Conservation (phyloP, 2,797 vertebrate species). For the Eupleurogrammus muticus region DNA sequence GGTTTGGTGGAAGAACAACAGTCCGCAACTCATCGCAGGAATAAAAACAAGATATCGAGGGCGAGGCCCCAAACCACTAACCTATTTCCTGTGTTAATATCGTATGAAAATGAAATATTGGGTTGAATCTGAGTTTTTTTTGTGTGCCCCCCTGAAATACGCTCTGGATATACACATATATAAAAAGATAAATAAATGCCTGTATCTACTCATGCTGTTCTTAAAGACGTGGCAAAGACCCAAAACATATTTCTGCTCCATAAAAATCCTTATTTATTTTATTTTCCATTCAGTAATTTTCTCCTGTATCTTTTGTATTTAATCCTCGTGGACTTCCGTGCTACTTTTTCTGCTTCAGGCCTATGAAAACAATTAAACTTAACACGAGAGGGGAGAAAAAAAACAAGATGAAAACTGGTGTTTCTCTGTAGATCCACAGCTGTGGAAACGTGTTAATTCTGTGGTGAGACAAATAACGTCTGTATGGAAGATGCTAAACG, state of each 20-base stretch:
- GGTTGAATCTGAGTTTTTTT: conserved; percentile 40
- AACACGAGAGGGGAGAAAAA: background rate
- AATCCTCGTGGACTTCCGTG: background rate
- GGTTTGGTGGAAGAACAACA: conserved; percentile 56
- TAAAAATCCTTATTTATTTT: too few relatives aligned
- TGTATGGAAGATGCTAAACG: too few relatives aligned
- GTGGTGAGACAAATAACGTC: too few relatives aligned
- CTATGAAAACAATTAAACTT: background rate
- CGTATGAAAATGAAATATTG: conserved; percentile 43
- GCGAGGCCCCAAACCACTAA: conserved; percentile 19
- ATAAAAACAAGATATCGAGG: conserved; percentile 53
- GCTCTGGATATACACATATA: background rate
- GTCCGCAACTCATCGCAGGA: conserved; percentile 54
- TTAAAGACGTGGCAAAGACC: background rate
- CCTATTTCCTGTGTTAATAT: conserved; percentile 51
- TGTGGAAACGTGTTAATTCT: too few relatives aligned
- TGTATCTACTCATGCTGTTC: background rate
- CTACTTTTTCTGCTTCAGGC: background rate
- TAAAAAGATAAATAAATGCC: background rate
- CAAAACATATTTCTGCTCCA: background rate
- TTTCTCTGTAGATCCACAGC: too few relatives aligned
- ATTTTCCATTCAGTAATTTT: background rate
- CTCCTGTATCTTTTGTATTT: background rate
- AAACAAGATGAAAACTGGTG: background rate
- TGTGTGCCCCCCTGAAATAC: too few relatives aligned